Conservation (phyloP, 30 jellyfish, hydroid and myxozoan genomes). For the Turritopsis rubra region DNA sequence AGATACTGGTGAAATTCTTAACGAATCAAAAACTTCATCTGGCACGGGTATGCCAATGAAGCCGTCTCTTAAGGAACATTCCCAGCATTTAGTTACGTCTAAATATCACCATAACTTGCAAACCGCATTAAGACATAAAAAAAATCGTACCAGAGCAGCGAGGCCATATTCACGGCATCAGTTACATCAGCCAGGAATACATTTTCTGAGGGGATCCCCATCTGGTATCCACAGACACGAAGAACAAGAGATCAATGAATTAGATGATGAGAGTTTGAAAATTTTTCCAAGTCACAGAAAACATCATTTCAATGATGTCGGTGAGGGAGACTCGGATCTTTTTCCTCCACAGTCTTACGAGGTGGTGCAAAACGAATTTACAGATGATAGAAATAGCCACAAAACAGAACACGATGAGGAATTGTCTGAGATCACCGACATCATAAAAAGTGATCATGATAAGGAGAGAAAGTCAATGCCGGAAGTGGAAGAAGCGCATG, state of each 20-base stretch:
- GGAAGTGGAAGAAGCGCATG: constrained; percentile 8
- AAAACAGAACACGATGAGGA: background rate
- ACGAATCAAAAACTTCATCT: constrained; percentile 6
- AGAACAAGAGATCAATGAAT: background rate
- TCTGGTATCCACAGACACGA: background rate
- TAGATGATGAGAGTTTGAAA: background rate
- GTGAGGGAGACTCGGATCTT: background rate
- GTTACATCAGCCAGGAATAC: background rate
- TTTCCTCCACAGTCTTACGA: background rate
- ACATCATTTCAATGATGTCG: background rate
- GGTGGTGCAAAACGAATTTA: background rate
- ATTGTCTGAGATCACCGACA: background rate
- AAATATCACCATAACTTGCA: background rate
- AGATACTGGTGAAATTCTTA: constrained; percentile 32
- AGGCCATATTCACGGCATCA: background rate
- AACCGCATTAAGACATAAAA: background rate
- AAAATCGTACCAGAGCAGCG: background rate
- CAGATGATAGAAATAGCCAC: background rate
- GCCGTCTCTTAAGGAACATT: background rate
- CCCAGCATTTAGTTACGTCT: background rate
- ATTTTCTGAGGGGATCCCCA: background rate
- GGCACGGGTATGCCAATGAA: background rate
- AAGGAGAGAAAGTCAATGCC: background rate
- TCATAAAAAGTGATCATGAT: background rate
- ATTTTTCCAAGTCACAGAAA: background rate